A percentile compares a stretch with the other conserved stretches of the same genome.
Evolutionary conservation across 2,797 vertebrate genomes (phyloP).

Genomic region (Hippopotamyrus pictus): DNA sequence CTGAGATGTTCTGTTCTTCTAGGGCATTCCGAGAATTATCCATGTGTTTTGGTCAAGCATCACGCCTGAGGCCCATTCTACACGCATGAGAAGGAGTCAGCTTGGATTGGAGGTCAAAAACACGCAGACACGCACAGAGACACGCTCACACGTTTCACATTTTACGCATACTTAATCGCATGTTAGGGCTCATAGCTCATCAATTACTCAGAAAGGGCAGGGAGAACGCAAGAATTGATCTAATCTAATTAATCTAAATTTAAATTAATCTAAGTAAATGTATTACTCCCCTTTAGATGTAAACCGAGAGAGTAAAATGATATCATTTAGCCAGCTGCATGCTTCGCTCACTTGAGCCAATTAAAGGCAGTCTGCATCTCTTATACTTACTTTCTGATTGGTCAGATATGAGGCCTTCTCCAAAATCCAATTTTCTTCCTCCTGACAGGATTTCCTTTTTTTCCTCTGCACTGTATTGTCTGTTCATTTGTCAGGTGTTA

Average conservation of each 20-base stretch:
- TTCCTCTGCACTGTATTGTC: slow-evolving; percentile 48
- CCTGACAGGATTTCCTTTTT: slow-evolving; percentile 57
- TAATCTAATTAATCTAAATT: slow-evolving; percentile 58
- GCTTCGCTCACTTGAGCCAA: slow-evolving; percentile 61
- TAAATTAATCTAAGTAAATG: slow-evolving; percentile 59
- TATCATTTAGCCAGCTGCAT: slow-evolving; percentile 69
- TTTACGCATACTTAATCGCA: background rate
- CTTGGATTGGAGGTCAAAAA: background rate
- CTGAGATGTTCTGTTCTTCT: background rate
- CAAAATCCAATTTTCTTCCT: slow-evolving; percentile 74
- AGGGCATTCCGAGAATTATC: background rate
- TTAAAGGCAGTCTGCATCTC: slow-evolving; percentile 64
- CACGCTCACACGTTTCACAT: background rate
- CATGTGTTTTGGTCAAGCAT: background rate
- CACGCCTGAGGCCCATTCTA: background rate
- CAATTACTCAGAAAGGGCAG: background rate
- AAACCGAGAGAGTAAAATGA: slow-evolving; percentile 70
- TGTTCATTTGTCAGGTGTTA: slow-evolving; percentile 65
- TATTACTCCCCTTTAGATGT: slow-evolving; percentile 58
- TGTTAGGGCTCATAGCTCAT: background rate
- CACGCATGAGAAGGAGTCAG: background rate
- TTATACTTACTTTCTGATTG: slow-evolving; percentile 60
- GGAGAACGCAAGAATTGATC: slow-evolving; percentile 51
- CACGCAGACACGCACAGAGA: background rate
- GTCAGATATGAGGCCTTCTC: slow-evolving; percentile 62